Conservation (phyloP, 1,140 invertebrate species). For the Caenorhabditis inopinata region DNA sequence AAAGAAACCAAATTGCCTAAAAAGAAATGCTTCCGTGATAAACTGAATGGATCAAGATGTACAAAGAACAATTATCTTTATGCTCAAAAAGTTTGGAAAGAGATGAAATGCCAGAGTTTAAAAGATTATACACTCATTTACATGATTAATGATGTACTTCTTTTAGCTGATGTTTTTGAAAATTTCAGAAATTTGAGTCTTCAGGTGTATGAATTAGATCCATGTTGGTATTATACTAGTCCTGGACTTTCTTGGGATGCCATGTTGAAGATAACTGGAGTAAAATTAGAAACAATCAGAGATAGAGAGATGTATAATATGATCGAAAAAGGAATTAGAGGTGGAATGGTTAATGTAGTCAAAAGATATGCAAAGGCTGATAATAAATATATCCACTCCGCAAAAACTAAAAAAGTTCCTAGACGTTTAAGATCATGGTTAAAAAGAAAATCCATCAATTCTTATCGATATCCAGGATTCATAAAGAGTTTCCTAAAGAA, state of each 20-base stretch:
- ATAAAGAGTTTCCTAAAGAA: too few relatives aligned
- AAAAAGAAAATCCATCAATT: too few relatives aligned
- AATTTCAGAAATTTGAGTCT: slow-evolving; percentile 52
- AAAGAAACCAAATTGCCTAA: slow-evolving; percentile 55
- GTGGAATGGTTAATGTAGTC: slow-evolving; percentile 53
- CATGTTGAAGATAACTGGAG: slow-evolving; percentile 52
- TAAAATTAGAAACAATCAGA: slow-evolving; percentile 39
- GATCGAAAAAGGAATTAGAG: slow-evolving; percentile 55
- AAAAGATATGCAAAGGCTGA: slow-evolving; percentile 56
- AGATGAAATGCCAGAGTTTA: slow-evolving; percentile 50
- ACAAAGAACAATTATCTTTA: slow-evolving; percentile 53
- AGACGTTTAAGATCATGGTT: slow-evolving; percentile 48
- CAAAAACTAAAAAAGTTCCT: neutral
- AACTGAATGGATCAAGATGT: slow-evolving; percentile 39
- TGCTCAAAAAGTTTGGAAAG: slow-evolving; percentile 48
- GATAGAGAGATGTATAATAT: slow-evolving; percentile 53
- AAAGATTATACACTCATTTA: slow-evolving; percentile 59
- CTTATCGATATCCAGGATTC: too few relatives aligned
- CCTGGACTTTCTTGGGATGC: slow-evolving; percentile 60
- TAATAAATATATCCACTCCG: slow-evolving; percentile 59
- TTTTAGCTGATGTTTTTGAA: slow-evolving; percentile 59
- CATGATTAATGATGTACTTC: slow-evolving; percentile 47
- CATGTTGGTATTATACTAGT: slow-evolving; percentile 56
- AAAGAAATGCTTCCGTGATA: slow-evolving; percentile 53
- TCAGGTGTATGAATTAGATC: slow-evolving; percentile 55